Base-by-base conservation (phyloP, 2,888 invertebrate species). In the Luperina testacea region DNA sequence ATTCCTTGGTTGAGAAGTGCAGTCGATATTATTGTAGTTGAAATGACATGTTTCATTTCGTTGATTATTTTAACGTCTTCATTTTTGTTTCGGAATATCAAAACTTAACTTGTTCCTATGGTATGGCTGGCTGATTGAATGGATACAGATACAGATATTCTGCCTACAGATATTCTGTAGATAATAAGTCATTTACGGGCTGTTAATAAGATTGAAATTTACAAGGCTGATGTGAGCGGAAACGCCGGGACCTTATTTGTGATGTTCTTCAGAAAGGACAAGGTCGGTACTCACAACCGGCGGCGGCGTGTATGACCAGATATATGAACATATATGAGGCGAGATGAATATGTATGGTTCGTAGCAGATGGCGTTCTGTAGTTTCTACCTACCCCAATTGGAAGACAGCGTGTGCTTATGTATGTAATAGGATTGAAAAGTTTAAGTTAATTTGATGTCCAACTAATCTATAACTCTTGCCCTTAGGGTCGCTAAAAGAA, bases 1-100 rank as follows among this genome's bases (percentile, higher is more conserved):
- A 87, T 87, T 64, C 38, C 24, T 42, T 51, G 17, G 9, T 38
- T 63, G 0, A 72, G 38, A 69, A 75, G 27, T 73, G 64, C 53
- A 57, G 27, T 38, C 38, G 2, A 45, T 63, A 9, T 38, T 57
- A 76, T 27, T 59, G 15, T 38, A 42, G 48, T 17, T 8, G 8
- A 48, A 69, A 65, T 17, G 5, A 9, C 27, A 13, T 11, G 1
- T 67, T 48, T 17, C 24, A 20, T 13, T 71, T 38, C 48, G 13
- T 38, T 64, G 11, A 38, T 53, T 17, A 48, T 63, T 53, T 38
- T 17, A 20, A 53, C 20, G 27, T 27, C 3, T 61, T 48, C 0
- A 5, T 7, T 11, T 69, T 53, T 64, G 20, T 59, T 20, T n/a
- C 20, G 6, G 51, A 73, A 51, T 17, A n/a, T 51, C n/a, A 38